Base-by-base conservation (phyloP, 2,113 vertebrate species). In the Empidonax alnorum region DNA sequence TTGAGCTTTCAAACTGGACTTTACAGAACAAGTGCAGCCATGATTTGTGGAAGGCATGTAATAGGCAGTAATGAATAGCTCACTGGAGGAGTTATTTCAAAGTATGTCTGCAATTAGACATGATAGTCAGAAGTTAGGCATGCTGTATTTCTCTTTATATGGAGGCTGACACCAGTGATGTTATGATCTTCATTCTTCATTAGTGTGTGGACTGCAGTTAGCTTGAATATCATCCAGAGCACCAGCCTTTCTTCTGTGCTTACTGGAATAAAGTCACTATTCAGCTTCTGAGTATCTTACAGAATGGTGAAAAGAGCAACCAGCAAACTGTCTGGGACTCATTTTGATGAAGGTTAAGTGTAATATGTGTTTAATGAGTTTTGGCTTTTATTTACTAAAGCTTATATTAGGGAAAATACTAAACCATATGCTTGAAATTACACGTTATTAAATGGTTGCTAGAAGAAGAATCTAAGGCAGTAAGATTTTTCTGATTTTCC, bases 361-460 rank as follows among this genome's bases (percentile, higher is more conserved):
- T 95, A 91, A 66, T 92, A 67, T 66, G 69, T 82, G 55, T 85
- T 95, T 93, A 94, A 94, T 94, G 96, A 96, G 84, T 76, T 94
- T 86, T 90, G 90, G 75, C 93, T 95, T 93, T 96, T 94, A 91
- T 93, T 95, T 94, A 88, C 59, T 69, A 52, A 90, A 77, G 82
- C 89, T 85, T 73, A 19, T 83, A 69, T 73, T 93, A 39, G 72
- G 67, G 75, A 93, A 94, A 93, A 88, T 86, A 58, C 74, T 78
- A 80, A 96, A 85, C 84, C 91, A 91, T 94, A 89, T 96, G 87
- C 78, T 96, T 91, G 74, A 95, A 89, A 81, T 84, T 91, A 61
- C 52, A 73, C 9, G 17, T 81, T 94, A 73, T 84, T 23, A 93
- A 80, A 66, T 67, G 63, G 71, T 89, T 95, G 88, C 67, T 87